Base-by-base conservation (phyloP, 2,113 vertebrate species). In the Cervus canadensis region DNA sequence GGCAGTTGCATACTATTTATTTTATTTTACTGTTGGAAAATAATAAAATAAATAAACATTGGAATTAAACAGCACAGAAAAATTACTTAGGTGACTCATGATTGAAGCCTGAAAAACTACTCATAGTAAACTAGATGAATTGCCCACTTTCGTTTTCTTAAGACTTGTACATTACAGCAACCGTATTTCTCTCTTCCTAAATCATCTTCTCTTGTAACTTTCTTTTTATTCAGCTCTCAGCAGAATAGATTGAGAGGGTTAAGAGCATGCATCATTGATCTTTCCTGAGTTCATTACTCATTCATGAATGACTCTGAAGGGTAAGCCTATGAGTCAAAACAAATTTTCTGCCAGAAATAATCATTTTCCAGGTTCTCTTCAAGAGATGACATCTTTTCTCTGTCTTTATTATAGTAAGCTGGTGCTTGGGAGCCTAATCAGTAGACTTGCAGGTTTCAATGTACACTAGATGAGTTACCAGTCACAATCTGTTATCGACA, bases 401-500 rank as follows among this genome's bases (percentile, higher is more conserved):
- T 94, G 97, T 87, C 94, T 98, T 98, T 97, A 98, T 96, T 97
- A 97, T 88, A 98, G 81, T 36, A 95, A 97, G 90, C 71, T 93
- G 95, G 91, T 96, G 78, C 91, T 97, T 97, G 93, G 97, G 97
- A 98, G 98, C 83, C 97, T 79, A 96, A 98, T 97, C 98, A 97
- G 60, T 82, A 98, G 87, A 95, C 97, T 98, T 95, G 97, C 97
- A 97, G 95, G 96, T 98, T 98, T 98, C 96, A 93, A 43, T 48
- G 84, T 95, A 93, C 93, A 93, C 95, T 98, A 98, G 98, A 98
- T 90, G 97, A 98, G 96, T 97, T 98, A 97, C 97, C 97, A 98
- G 96, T 95, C 98, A 97, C 96, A 98, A 96, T 98, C 96, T 98
- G 96, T 98, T 98, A 95, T 52, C 91, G 93, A 98, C 97, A 78